Base-by-base conservation (phyloP, 2,797 vertebrate species). In the Megalops cyprinoides region DNA sequence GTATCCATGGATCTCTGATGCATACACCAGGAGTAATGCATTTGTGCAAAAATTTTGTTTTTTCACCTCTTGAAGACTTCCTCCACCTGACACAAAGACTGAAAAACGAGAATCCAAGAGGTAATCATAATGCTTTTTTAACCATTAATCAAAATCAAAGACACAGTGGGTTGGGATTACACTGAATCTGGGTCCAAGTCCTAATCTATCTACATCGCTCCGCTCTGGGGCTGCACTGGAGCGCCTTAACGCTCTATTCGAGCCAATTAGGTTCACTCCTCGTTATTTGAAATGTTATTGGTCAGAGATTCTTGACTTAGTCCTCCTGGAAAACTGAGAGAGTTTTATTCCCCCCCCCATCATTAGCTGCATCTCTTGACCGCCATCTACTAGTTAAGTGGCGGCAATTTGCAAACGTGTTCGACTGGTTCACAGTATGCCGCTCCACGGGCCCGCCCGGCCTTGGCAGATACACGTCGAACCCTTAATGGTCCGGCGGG, bases 401-500 rank as follows among this genome's bases (percentile, higher is more conserved):
- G 78, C 28, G 67, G 62, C 62, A n/a, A 10, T 31, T 60, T 48
- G 69, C 81, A 83, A 87, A 80, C 84, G 76, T 53, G 81, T 71
- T 46, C 69, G 79, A 80, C 73, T 5, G 80, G 86, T 85, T 82
- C 67, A 76, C 84, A 87, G 80, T 81, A 84, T 9, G 6, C 42
- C 5, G 56, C 74, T 6, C 20, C 10, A 9, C 75, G 76, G 83
- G 76, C 82, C 81, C 5, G 84, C 85, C 85, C 85, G 86, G 84
- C 86, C 82, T 79, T 76, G 77, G 83, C 86, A 87, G 86, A 87
- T 90, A 81, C 79, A 83, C 62, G 85, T 83, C 56, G 86, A 90
- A 91, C 91, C 75, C 82, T 90, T 90, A 92, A 89, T 80, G 71
- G 76, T 69, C 58, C 3, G 74, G 80, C 69, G 58, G 75, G 81